Percentiles rank a stretch among this genome's conserved stretches.
Evolutionary conservation across 2,797 vertebrate species (phyloP).

Genomic region (Melanotaenia trifasciata): DNA sequence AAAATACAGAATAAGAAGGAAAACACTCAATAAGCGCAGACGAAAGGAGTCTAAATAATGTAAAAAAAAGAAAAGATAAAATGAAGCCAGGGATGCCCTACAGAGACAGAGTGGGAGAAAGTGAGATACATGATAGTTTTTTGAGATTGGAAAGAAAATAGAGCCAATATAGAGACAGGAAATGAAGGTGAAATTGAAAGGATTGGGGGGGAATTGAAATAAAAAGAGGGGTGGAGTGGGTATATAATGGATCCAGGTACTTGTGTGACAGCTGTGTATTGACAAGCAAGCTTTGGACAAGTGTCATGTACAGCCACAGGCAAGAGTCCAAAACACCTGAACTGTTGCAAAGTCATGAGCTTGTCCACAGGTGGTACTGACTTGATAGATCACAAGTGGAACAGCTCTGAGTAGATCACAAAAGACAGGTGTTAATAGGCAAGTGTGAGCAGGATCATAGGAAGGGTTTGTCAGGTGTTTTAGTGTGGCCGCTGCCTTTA

Average conservation of each 20-base stretch:
- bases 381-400: not conserved
- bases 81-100: constrained; percentile 52
- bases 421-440: not conserved
- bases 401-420: not conserved
- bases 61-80: constrained; percentile 41
- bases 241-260: constrained; percentile 34
- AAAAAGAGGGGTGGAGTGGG: constrained; percentile 23
- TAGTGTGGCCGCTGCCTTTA: not conserved
- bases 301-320: constrained; percentile 18
- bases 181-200: constrained; percentile 70
- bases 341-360: not conserved
- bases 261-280: constrained; percentile 14
- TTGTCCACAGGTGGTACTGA: not conserved
- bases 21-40: constrained; percentile 23
- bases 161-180: constrained; percentile 45
- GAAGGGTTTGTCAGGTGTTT: not conserved
- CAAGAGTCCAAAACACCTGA: constrained; percentile 22
- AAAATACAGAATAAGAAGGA: constrained; percentile 1
- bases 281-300: constrained; percentile 25
- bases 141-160: constrained; percentile 41
- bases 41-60: constrained; percentile 41
- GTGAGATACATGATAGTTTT: constrained; percentile 57
- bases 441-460: not conserved
- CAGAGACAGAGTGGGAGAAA: constrained; percentile 37
- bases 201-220: constrained; percentile 62